Evolutionary conservation across 1,140 invertebrate genomes (phyloP).

Genomic region (Mizuhopecten yessoensis): DNA sequence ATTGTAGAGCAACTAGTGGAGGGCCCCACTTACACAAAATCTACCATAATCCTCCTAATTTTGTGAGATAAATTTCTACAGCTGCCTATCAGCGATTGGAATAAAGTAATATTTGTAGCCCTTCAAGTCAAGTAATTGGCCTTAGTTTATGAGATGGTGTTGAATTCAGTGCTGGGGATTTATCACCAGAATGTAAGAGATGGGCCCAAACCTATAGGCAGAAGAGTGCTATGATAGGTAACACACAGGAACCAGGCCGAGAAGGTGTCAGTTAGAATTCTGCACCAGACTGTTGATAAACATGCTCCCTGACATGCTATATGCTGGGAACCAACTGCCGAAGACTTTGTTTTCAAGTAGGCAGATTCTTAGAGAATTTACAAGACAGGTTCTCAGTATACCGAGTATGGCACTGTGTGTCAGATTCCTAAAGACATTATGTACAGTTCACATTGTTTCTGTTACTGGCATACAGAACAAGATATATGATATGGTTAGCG

Average conservation of each 20-base stretch:
- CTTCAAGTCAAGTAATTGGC: conserved; percentile 28
- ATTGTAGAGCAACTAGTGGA: not conserved
- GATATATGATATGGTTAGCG: not conserved
- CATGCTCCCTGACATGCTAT: conserved; percentile 23
- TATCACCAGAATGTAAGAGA: not conserved
- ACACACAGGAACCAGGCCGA: not conserved
- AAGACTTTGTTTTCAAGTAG: conserved; percentile 1
- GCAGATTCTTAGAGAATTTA: not conserved
- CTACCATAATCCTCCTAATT: conserved; percentile 29
- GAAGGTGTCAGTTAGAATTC: not conserved
- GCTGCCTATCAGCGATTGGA: not conserved
- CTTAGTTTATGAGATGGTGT: conserved; percentile 14
- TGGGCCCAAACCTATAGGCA: not conserved
- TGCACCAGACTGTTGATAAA: conserved; percentile 13
- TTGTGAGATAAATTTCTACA: not conserved
- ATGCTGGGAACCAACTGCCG: conserved; percentile 16
- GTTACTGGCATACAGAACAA: not conserved
- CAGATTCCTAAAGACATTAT: not conserved
- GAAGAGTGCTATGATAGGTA: not conserved
- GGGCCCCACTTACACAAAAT: conserved; percentile 14
- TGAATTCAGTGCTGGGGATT: not conserved
- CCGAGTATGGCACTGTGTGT: not conserved
- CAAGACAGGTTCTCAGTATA: not conserved
- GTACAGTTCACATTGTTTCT: not conserved
- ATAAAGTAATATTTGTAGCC: conserved; percentile 39